Evolutionary conservation across 2,888 invertebrate species (phyloP).

Genomic region (Branchipolynoe longqiensis): DNA sequence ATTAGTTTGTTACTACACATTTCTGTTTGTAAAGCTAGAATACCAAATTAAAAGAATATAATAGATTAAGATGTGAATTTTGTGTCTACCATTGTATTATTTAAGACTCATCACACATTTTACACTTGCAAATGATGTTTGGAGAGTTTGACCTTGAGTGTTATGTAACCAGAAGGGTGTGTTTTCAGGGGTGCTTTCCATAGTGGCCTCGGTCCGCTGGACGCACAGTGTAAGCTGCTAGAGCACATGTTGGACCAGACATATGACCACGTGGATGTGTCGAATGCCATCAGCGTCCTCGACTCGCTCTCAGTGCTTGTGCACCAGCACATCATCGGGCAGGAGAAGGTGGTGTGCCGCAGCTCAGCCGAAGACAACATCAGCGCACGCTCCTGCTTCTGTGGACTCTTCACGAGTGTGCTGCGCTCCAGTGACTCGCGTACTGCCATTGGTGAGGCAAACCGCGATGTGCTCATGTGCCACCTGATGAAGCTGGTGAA

Average conservation of each 20-base stretch:
- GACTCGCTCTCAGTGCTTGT: slow-evolving; percentile 85
- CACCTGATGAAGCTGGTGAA: slow-evolving; percentile 78
- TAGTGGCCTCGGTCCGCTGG: slow-evolving; percentile 84
- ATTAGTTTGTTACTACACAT: too few species aligned
- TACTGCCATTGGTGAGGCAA: slow-evolving; percentile 74
- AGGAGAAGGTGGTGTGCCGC: slow-evolving; percentile 78
- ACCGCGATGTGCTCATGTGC: slow-evolving; percentile 79
- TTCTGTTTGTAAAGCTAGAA: too few species aligned
- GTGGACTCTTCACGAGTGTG: slow-evolving; percentile 89
- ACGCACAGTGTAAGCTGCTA: slow-evolving; percentile 89
- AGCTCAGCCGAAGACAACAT: slow-evolving; percentile 82
- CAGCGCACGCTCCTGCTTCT: slow-evolving; percentile 85
- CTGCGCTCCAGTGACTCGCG: slow-evolving; percentile 85
- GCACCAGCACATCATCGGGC: slow-evolving; percentile 77
- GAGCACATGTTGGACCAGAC: slow-evolving; percentile 86
- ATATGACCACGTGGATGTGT: slow-evolving; percentile 87
- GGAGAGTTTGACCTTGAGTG: too few species aligned
- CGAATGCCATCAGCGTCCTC: slow-evolving; percentile 88
- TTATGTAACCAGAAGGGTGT: background rate
- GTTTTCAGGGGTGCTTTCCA: slow-evolving; percentile 82
- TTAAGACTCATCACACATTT: too few species aligned
- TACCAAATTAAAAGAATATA: too few species aligned
- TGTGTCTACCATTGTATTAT: too few species aligned
- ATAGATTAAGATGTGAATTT: too few species aligned
- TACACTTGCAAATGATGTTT: too few species aligned